Base-by-base conservation (phyloP, 2,113 vertebrate species). In the Dasyprocta punctata region DNA sequence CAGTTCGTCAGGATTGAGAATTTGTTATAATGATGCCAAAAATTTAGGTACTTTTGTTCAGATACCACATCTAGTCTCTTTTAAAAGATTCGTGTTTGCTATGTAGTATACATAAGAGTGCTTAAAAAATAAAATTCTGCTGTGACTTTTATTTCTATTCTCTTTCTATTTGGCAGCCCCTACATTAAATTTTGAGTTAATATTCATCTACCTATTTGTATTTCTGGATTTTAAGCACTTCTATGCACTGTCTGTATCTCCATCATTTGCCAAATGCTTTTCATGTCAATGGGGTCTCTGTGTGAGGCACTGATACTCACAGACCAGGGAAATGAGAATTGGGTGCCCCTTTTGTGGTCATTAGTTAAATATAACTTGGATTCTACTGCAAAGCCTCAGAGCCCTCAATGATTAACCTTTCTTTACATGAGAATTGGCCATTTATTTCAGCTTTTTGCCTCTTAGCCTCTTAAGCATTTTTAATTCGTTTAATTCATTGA, bases 401-500 rank as follows among this genome's bases (percentile, higher is more conserved):
- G 92, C 38, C 95, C 96, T 95, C 33, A 33, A 1, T 90, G 80
- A 96, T 94, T 98, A 96, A 97, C 97, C 95, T 97, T 95, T 94
- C 73, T 89, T 14, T 36, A 38, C 89, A 83, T 90, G 90, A 96
- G 96, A 98, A 97, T 26, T 47, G 38, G 67, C 81, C 52, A 94
- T 88, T 97, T 96, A 97, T 96, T 92, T 96, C 96, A 93, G 65
- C 83, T 73, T 92, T 96, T 93, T 93, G 86, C 83, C 52, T 93
- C 87, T 97, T 78, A 90, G 65, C 86, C 88, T 97, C 89, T 96
- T 33, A 96, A 58, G 89, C 63, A 90, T 96, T 97, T 97, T 96
- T 81, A 97, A 96, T 97, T 94, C 63, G 94, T 98, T 97, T 96
- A 96, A 96, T 92, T 97, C 89, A 96, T 96, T 98, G 92, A 97